A percentile compares a stretch with the other conserved stretches of the same genome.
phyloP scores from a whole-genome alignment of 2,113 vertebrate genomes.

The Notarius quadriscutis region DNA sequence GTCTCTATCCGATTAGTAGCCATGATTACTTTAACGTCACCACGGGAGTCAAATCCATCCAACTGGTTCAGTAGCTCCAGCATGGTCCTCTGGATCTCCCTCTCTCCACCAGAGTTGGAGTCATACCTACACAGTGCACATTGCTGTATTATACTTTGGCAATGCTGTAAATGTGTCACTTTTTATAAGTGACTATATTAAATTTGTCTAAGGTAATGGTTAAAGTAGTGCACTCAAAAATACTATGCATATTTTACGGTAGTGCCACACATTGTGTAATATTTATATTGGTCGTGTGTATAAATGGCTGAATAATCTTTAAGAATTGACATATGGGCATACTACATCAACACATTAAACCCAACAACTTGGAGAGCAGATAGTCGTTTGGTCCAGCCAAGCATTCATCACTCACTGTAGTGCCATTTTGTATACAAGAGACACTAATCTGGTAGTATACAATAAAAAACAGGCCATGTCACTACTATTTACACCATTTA shows the following conservation, averaged over 20 bases:
- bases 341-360: background rate
- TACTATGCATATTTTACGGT: background rate
- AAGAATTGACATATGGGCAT: background rate
- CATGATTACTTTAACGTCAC: slow-evolving; percentile 98
- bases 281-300: background rate
- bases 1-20: slow-evolving; percentile 98
- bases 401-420: background rate
- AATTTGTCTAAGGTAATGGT: background rate
- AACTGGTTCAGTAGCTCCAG: slow-evolving; percentile 94
- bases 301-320: background rate
- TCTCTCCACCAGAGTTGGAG: slow-evolving; percentile 93
- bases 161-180: background rate
- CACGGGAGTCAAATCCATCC: slow-evolving; percentile 94
- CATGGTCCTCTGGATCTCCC: slow-evolving; percentile 98
- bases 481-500: background rate
- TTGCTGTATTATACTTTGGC: background rate
- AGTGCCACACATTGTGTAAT: background rate
- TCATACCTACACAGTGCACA: slow-evolving; percentile 79
- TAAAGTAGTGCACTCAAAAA: background rate
- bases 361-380: background rate
- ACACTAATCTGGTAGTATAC: background rate
- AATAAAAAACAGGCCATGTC: background rate
- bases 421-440: background rate
- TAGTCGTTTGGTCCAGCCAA: background rate
- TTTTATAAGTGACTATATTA: background rate